Conservation (phyloP, 2,888 invertebrate species). For the Cephus sareptanus region DNA sequence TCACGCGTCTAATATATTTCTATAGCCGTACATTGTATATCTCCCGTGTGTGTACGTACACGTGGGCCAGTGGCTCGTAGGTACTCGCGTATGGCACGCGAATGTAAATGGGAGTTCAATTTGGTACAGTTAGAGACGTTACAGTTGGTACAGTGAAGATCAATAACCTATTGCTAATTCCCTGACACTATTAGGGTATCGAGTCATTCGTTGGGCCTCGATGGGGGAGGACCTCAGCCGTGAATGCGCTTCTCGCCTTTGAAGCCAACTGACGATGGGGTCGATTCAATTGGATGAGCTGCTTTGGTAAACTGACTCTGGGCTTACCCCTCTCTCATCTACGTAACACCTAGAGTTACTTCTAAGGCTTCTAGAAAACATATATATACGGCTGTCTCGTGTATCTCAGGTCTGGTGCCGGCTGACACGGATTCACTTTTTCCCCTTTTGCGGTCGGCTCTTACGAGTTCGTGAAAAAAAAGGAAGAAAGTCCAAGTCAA, state of each 20-base stretch:
- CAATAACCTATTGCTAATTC: not conserved
- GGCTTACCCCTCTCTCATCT: not conserved
- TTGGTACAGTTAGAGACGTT: not conserved
- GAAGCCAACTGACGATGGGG: not conserved
- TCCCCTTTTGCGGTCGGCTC: not conserved
- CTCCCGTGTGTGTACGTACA: constrained; percentile 3
- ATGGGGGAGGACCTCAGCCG: not conserved
- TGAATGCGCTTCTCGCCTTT: not conserved
- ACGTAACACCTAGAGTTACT: not conserved
- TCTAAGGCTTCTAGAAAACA: not conserved
- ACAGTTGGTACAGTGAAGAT: not conserved
- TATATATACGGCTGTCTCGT: not conserved
- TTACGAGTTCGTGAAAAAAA: not conserved
- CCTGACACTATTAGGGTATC: not conserved
- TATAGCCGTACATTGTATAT: not conserved
- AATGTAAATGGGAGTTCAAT: not conserved
- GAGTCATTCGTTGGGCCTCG: not conserved
- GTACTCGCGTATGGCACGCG: not conserved
- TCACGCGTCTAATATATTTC: not conserved
- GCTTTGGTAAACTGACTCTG: not conserved
- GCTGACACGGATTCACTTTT: not conserved
- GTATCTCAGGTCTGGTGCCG: not conserved
- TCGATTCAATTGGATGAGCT: not conserved
- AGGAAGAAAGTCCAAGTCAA: not conserved
- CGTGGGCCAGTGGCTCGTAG: not conserved